Evolutionary conservation across 2,888 invertebrate species (phyloP).

Genomic region (Amorpha juglandis): DNA sequence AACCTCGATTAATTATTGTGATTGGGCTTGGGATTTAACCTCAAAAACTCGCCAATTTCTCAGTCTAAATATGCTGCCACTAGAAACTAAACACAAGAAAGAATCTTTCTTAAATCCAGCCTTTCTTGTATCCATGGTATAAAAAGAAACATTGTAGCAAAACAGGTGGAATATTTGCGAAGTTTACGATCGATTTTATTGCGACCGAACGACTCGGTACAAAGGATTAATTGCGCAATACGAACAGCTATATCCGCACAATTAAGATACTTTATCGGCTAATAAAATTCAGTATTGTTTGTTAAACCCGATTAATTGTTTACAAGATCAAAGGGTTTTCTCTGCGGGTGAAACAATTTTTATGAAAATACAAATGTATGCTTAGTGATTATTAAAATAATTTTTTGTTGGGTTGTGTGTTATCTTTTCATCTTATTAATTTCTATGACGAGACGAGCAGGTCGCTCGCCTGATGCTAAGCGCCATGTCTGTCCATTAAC

Average conservation of each 20-base stretch:
- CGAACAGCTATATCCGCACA: conserved; percentile 56
- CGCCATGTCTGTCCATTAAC: too few relatives aligned
- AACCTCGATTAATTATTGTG: too few relatives aligned
- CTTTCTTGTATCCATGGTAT: neutral
- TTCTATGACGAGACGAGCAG: too few relatives aligned
- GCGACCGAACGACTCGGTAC: conserved; percentile 43
- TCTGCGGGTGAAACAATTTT: neutral
- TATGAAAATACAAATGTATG: neutral
- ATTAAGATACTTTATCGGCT: conserved; percentile 66
- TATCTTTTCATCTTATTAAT: too few relatives aligned
- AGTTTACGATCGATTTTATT: conserved; percentile 50
- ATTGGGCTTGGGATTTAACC: too few relatives aligned
- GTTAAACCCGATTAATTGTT: conserved; percentile 55
- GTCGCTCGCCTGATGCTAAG: too few relatives aligned
- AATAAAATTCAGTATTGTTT: conserved; percentile 62
- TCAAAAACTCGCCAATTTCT: too few relatives aligned
- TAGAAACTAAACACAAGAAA: neutral
- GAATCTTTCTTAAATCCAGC: neutral
- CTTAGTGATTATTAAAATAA: neutral
- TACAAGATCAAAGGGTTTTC: conserved; percentile 19
- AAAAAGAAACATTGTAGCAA: conserved; percentile 29
- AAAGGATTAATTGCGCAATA: conserved; percentile 59
- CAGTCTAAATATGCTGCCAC: too few relatives aligned
- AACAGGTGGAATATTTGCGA: conserved; percentile 43
- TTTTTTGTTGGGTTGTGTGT: neutral